Base-by-base conservation (phyloP, 2,888 invertebrate genomes). In the Thyatira batis region DNA sequence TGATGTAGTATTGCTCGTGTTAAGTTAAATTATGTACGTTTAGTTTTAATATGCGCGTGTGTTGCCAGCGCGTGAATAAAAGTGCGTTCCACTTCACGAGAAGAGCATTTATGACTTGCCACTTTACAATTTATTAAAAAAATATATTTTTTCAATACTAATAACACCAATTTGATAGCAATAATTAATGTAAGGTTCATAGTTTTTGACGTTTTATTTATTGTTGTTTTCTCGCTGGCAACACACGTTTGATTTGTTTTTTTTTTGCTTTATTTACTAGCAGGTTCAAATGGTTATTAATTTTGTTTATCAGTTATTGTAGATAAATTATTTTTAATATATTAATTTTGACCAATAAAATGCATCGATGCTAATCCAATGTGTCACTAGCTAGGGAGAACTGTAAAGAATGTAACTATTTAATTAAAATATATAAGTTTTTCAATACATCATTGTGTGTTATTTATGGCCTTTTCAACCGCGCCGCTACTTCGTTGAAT, bases 391-490 rank as follows among this genome's bases (percentile, higher is more conserved):
- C 89, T 89, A 89, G 89, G 89, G 82, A 87, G 80, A 85, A 89
- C 87, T 90, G 91, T 92, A 91, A 90, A 92, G 87, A 89, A 87
- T 90, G 84, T 91, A 91, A 91, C 89, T 91, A 92, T 92, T 90
- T 90, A 92, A 91, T 88, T 89, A 86, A 90, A 91, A 89, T 88
- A 85, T 90, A 89, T 91, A 92, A 90, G 89, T 89, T 92, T 91
- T 89, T 83, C 85, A 88, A 85, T 79, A 76, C 61, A 71, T 39
- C 8, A n/a, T 20, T 46, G 61, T 64, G 65, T 81, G 57, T 76
- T 58, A 65, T 73, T 73, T 9, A 46, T n/a, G 3, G 9, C n/a
- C n/a, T n/a, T n/a, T n/a, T n/a, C n/a, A n/a, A n/a, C n/a, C n/a
- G n/a, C n/a, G n/a, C n/a, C n/a, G n/a, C n/a, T n/a, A n/a, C n/a